A percentile compares a stretch with the other conserved stretches of the same genome.
phyloP scores from a whole-genome alignment of 2,888 invertebrate genomes.

The Amphipoea oculea region DNA sequence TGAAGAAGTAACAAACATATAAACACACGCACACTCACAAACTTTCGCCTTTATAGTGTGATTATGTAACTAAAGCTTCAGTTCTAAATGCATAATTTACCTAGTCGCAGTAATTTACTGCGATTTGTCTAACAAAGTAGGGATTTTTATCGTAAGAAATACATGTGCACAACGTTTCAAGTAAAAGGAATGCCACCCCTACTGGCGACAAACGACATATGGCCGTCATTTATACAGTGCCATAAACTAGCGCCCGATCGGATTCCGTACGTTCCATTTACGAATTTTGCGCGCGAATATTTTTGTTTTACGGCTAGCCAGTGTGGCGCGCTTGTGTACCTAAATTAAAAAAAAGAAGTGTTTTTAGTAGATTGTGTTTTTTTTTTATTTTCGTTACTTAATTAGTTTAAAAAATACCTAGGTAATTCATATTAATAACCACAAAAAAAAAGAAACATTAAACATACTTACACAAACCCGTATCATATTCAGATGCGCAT shows the following conservation, averaged over 20 bases:
- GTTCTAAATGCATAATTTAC: not conserved
- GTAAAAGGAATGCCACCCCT: constrained; percentile 43
- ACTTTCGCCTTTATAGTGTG: too few species aligned
- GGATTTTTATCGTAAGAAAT: not conserved
- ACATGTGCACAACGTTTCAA: not conserved
- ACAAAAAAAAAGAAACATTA: not conserved
- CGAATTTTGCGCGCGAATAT: constrained; percentile 69
- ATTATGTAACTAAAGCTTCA: not conserved
- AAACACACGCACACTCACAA: too few species aligned
- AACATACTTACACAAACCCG: constrained; percentile 80
- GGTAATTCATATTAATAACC: not conserved
- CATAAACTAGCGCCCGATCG: constrained; percentile 69
- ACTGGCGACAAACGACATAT: constrained; percentile 73
- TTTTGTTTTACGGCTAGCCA: constrained; percentile 68
- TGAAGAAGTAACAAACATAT: too few species aligned
- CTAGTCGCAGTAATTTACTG: not conserved
- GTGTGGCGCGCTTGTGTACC: constrained; percentile 21
- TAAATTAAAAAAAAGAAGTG: constrained; percentile 12
- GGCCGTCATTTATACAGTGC: constrained; percentile 70
- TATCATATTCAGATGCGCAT: constrained; percentile 75
- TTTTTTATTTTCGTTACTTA: not conserved
- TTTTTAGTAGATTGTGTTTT: not conserved
- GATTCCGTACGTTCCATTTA: constrained; percentile 71
- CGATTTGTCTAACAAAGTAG: not conserved
- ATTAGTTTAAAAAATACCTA: not conserved